Percentiles rank a stretch among this genome's conserved stretches.
Evolutionary conservation across 1,140 invertebrate species (phyloP).

Genomic region (Ceratoteleas bidentatus): DNA sequence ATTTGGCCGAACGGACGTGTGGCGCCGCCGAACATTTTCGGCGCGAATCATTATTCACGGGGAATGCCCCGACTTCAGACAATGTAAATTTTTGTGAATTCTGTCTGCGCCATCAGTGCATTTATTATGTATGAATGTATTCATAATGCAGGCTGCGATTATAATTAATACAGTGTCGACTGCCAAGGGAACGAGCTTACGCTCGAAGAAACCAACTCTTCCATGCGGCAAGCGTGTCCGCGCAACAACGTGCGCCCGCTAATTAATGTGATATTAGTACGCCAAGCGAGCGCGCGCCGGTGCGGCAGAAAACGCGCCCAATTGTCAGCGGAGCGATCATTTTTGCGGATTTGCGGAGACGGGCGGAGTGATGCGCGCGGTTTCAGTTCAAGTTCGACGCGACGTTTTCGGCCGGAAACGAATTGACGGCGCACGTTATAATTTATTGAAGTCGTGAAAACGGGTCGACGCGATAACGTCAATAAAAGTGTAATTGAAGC

Average conservation of each 20-base stretch:
- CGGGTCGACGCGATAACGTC: neutral
- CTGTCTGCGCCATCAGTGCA: conserved; percentile 39
- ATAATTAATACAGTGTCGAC: conserved; percentile 60
- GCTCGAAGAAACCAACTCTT: conserved; percentile 59
- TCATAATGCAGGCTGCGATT: conserved; percentile 49
- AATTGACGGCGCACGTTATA: neutral
- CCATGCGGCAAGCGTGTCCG: conserved; percentile 42
- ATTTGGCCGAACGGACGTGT: too few species aligned
- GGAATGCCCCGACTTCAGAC: conserved; percentile 13
- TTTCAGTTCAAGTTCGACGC: too few species aligned
- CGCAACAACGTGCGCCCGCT: conserved; percentile 42
- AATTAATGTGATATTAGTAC: conserved; percentile 52
- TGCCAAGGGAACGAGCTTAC: conserved; percentile 55
- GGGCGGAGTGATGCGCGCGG: neutral
- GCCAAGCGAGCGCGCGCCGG: conserved; percentile 20
- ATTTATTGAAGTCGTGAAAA: neutral
- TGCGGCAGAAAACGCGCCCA: conserved; percentile 18
- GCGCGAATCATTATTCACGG: conserved; percentile 3
- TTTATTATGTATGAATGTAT: conserved; percentile 58
- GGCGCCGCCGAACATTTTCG: neutral
- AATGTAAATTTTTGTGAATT: conserved; percentile 51
- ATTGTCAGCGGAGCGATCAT: neutral
- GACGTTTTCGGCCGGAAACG: too few species aligned
- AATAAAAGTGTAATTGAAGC: neutral
- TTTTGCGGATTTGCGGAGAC: neutral